Evolutionary conservation across 2,888 invertebrate genomes (phyloP).

Genomic region (Acrobasis suavella): DNA sequence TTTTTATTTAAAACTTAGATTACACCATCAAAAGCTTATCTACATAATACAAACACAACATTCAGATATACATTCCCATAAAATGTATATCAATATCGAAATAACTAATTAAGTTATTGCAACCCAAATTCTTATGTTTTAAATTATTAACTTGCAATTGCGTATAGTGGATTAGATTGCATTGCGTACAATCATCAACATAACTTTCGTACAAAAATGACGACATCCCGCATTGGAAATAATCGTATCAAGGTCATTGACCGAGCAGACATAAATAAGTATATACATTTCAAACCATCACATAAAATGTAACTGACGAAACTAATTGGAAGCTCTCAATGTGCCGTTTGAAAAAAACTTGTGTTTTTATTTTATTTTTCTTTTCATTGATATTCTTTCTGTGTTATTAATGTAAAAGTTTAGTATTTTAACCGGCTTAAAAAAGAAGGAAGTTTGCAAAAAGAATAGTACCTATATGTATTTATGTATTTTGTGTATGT

Average conservation of each 20-base stretch:
- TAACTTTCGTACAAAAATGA: constrained; percentile 8
- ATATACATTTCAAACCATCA: constrained; percentile 1
- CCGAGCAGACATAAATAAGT: background rate
- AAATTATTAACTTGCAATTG: background rate
- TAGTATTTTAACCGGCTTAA: too few relatives aligned
- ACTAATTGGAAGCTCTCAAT: background rate
- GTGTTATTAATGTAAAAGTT: background rate
- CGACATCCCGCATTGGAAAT: background rate
- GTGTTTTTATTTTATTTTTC: too few relatives aligned
- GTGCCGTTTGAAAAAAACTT: background rate
- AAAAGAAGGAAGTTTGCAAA: too few relatives aligned
- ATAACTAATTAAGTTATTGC: background rate
- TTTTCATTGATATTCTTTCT: background rate
- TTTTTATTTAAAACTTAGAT: too few relatives aligned
- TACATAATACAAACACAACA: too few relatives aligned
- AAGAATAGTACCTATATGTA: too few relatives aligned
- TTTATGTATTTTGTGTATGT: too few relatives aligned
- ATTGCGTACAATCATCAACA: constrained; percentile 10
- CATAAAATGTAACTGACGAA: background rate
- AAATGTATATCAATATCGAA: too few relatives aligned
- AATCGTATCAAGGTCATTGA: constrained; percentile 18
- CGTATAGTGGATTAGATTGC: background rate
- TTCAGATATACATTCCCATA: too few relatives aligned
- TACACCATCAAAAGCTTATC: too few relatives aligned
- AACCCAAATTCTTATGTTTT: background rate